phyloP scores from a whole-genome alignment of 2,113 vertebrate species.

The Nothocercus julius region DNA sequence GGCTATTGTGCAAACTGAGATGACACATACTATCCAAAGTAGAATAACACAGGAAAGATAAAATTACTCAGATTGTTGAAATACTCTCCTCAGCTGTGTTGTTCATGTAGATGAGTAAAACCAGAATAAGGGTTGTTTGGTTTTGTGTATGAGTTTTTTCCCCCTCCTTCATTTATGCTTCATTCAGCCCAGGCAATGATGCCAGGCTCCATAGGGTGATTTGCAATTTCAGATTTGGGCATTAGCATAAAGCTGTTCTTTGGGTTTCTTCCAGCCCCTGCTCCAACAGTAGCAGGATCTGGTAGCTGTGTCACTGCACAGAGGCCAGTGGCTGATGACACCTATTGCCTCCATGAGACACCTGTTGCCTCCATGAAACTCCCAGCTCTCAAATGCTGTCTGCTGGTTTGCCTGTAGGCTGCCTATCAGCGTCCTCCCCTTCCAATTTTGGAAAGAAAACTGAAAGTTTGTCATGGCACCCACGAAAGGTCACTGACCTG shows the following conservation, averaged over 20 bases:
- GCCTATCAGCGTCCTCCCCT: constrained; percentile 3
- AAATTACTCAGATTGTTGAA: constrained; percentile 68
- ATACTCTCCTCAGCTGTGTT: constrained; percentile 35
- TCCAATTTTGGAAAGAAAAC: constrained; percentile 20
- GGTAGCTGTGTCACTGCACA: not conserved
- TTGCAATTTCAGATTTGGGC: not conserved
- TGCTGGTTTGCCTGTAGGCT: not conserved
- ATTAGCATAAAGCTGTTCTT: not conserved
- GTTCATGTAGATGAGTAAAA: constrained; percentile 46
- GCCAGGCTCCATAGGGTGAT: not conserved
- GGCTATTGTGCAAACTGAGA: constrained; percentile 53
- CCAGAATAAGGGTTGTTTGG: constrained; percentile 33
- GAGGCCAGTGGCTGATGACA: not conserved
- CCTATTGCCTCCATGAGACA: not conserved
- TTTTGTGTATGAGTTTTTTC: not conserved
- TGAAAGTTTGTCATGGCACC: not conserved
- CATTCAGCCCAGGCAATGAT: not conserved
- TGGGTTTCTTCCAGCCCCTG: not conserved
- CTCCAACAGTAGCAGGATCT: not conserved
- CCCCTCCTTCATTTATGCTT: not conserved
- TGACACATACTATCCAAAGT: constrained; percentile 56
- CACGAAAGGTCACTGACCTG: constrained; percentile 24
- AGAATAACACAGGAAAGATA: constrained; percentile 64
- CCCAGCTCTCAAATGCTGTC: not conserved
- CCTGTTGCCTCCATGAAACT: not conserved